Percentiles rank a stretch among this genome's conserved stretches.
These are phyloP conservation scores for Pristiophorus japonicus DNA, from an alignment of 2,113 vertebrate species.

Conservation along the genomic window DNA sequence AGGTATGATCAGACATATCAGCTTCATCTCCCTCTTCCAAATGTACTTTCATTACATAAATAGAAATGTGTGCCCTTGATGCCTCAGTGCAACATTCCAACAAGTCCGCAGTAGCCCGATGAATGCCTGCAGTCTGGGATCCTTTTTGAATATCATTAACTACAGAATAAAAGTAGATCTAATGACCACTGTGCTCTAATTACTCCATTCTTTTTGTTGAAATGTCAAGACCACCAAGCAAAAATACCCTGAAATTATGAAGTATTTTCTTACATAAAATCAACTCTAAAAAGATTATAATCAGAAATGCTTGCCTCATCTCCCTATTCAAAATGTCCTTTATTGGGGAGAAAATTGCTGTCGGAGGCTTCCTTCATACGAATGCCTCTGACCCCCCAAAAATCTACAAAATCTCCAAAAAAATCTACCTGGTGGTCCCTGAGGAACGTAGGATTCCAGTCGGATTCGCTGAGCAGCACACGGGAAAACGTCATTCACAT, in stretches of 20 bases:
- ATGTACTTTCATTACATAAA: neutral
- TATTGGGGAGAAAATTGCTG: no score
- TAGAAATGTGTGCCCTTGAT: neutral
- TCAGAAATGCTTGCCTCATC: no score
- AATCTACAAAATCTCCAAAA: no score
- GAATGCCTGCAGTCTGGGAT: neutral
- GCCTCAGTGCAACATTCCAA: neutral
- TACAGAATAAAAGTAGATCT: no score
- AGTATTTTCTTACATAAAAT: neutral
- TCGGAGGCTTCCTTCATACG: no score
- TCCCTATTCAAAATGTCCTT: neutral
- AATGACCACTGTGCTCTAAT: neutral
- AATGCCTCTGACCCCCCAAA: no score
- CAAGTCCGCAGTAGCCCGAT: neutral
- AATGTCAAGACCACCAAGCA: neutral
- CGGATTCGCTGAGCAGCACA: no score
- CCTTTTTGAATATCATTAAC: constrained; percentile 3
- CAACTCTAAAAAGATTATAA: neutral
- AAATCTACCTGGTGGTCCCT: no score
- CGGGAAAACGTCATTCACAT: no score
- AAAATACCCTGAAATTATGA: neutral
- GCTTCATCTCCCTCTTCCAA: neutral
- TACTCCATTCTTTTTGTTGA: neutral
- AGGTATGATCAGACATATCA: neutral
- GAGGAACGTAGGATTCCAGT: no score